Evolutionary conservation across 1,140 invertebrate species (phyloP).

Genomic region (Eulimnadia texana): DNA sequence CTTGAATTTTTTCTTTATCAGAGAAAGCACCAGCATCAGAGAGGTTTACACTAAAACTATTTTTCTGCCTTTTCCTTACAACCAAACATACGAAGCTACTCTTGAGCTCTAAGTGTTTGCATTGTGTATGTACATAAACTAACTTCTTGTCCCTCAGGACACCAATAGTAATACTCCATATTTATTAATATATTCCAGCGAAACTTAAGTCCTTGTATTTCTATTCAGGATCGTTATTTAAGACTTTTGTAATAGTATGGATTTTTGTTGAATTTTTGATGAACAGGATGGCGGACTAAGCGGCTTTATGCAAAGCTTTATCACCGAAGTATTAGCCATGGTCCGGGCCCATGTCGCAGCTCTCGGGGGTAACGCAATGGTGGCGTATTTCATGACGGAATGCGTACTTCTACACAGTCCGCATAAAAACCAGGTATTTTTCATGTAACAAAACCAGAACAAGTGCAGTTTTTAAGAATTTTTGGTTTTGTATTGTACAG

Average conservation of each 20-base stretch:
- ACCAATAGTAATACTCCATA: conserved; percentile 1
- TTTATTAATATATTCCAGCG: background rate
- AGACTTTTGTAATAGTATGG: background rate
- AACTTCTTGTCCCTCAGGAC: no score
- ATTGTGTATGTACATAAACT: no score
- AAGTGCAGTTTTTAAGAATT: no score
- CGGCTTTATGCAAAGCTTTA: conserved; percentile 84
- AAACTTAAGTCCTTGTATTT: background rate
- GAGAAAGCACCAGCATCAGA: conserved; percentile 80
- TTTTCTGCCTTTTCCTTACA: background rate
- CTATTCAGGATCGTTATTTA: background rate
- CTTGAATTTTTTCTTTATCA: conserved; percentile 87
- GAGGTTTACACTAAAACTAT: conserved; percentile 46
- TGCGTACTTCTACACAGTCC: conserved; percentile 77
- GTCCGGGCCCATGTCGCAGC: conserved; percentile 81
- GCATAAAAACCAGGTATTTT: conserved; percentile 83
- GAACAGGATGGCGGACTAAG: conserved; percentile 65
- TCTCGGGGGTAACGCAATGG: conserved; percentile 88
- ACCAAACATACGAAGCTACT: background rate
- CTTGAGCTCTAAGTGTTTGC: no score
- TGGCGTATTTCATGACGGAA: conserved; percentile 84
- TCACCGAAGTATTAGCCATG: conserved; percentile 79
- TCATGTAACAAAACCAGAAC: no score
- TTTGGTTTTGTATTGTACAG: conserved; percentile 33
- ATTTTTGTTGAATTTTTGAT: background rate